Percentiles rank a stretch among this genome's conserved stretches.
phyloP scores from a whole-genome alignment of 2,888 invertebrate genomes.

The Ennomos quercinarius region DNA sequence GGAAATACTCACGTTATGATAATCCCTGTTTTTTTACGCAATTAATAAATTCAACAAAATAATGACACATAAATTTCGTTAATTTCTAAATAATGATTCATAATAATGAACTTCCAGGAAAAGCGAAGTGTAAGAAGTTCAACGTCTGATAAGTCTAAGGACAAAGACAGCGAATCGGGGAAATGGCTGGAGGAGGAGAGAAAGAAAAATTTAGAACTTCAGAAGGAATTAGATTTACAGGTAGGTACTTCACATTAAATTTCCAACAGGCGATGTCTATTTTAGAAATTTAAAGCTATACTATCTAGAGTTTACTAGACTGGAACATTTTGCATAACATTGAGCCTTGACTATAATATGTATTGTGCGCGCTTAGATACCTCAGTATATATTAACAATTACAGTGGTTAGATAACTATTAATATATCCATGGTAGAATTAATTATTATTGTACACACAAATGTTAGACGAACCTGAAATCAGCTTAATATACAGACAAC shows the following conservation, averaged over 20 bases:
- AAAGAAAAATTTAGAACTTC: constrained; percentile 90
- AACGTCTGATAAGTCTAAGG: constrained; percentile 76
- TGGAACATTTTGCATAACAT: constrained; percentile 12
- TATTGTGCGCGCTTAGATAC: too few species aligned
- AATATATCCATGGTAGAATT: too few species aligned
- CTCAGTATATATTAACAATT: not conserved
- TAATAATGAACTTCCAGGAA: constrained; percentile 64
- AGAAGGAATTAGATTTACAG: constrained; percentile 95
- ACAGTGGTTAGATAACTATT: constrained; percentile 3
- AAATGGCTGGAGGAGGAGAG: constrained; percentile 91
- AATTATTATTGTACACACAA: not conserved
- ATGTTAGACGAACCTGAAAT: too few species aligned
- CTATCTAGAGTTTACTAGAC: constrained; percentile 11
- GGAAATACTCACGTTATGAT: constrained; percentile 1
- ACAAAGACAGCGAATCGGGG: constrained; percentile 85
- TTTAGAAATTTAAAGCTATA: not conserved
- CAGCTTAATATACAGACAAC: too few species aligned
- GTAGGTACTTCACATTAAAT: constrained; percentile 68
- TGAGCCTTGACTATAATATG: constrained; percentile 6
- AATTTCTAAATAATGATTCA: constrained; percentile 1
- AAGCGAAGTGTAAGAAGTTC: constrained; percentile 79
- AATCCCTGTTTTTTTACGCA: constrained; percentile 6
- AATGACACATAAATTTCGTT: not conserved
- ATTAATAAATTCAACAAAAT: constrained; percentile 1
- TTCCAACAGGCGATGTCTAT: not conserved